A percentile compares a stretch with the other conserved stretches of the same genome.
phyloP scores from a whole-genome alignment of 2,113 vertebrate species.

The Aegypius monachus region DNA sequence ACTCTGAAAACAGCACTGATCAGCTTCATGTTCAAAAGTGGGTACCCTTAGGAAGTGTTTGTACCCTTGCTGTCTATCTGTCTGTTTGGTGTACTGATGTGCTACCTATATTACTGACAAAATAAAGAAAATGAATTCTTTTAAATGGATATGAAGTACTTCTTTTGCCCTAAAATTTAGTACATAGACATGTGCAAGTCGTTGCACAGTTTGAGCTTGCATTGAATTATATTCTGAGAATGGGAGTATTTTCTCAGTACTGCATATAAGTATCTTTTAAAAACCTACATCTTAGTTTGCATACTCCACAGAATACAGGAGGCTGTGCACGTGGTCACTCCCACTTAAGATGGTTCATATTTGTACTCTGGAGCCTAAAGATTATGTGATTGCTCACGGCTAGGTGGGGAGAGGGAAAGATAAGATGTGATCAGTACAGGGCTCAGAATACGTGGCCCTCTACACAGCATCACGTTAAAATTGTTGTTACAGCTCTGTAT shows the following conservation, averaged over 20 bases:
- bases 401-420: not conserved
- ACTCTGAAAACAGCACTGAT: not conserved
- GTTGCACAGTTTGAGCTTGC: too few species aligned
- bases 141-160: too few species aligned
- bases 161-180: too few species aligned
- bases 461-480: not conserved
- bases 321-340: not conserved
- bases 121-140: not conserved
- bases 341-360: not conserved
- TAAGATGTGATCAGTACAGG: not conserved
- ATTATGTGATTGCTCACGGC: not conserved
- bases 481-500: not conserved
- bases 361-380: not conserved
- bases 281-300: not conserved
- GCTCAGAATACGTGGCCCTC: not conserved
- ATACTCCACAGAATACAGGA: not conserved
- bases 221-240: too few species aligned
- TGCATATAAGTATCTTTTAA: too few species aligned
- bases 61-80: not conserved
- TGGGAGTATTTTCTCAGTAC: too few species aligned
- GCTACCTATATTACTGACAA: not conserved
- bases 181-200: too few species aligned
- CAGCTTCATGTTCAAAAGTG: not conserved
- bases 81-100: not conserved
- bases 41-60: not conserved